Conservation (phyloP, 2,113 vertebrate genomes). For the Hemiprocne comata region DNA sequence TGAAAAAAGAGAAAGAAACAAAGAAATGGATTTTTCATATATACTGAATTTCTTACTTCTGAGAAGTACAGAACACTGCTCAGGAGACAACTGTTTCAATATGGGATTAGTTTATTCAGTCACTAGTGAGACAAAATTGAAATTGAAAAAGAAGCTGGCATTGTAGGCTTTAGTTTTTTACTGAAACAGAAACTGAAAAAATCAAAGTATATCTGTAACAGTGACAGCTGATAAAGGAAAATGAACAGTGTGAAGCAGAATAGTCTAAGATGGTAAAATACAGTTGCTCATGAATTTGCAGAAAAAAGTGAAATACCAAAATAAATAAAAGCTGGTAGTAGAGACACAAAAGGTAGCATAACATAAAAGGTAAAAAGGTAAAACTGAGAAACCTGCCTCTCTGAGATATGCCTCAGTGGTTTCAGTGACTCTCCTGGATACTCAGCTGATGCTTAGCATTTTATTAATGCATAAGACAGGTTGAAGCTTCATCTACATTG, state of each 20-base stretch:
- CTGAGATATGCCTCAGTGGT: not conserved
- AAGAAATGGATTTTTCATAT: not conserved
- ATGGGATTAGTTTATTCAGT: not conserved
- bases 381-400: not conserved
- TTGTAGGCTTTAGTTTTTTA: not conserved
- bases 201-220: not conserved
- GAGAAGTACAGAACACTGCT: not conserved
- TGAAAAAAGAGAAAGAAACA: not conserved
- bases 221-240: not conserved
- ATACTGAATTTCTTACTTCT: not conserved
- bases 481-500: not conserved
- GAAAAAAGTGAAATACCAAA: not conserved
- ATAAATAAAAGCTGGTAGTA: not conserved
- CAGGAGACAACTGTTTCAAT: not conserved
- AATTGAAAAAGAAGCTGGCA: not conserved
- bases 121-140: not conserved
- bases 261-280: not conserved
- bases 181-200: not conserved
- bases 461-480: not conserved
- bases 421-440: not conserved
- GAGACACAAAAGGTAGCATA: not conserved
- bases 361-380: not conserved
- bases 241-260: not conserved
- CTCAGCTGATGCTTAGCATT: not conserved
- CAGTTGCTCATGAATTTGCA: not conserved